Base-by-base conservation (phyloP, 2,113 vertebrate genomes). In the Alouatta palliata region DNA sequence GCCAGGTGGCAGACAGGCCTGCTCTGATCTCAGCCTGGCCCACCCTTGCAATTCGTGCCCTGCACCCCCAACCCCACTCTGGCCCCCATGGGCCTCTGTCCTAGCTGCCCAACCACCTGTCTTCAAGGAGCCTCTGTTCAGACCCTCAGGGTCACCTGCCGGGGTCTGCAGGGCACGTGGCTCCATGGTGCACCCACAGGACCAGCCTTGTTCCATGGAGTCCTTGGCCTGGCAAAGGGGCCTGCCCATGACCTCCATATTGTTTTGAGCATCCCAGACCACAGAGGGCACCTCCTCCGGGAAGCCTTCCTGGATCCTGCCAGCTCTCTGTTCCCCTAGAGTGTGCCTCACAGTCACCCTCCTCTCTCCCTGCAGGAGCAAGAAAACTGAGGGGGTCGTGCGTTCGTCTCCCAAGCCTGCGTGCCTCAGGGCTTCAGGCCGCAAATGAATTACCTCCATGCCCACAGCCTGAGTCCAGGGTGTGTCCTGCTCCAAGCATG, bases 401-500 rank as follows among this genome's bases (percentile, higher is more conserved):
- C 16, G 3, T 21, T n/a, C 0, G 3, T 8, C 87, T 40, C 14
- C 43, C 40, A 8, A 71, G 35, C 13, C 40, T 3, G 19, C 4
- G 17, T 20, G 80, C 17, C 70, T 58, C 3, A 13, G 54, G 27
- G 43, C 20, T 58, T 49, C 25, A 40, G 54, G 16, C 13, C 17
- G 9, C 49, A 3, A 47, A 54, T 14, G 85, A 32, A 2, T 6
- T 2, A 14, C 37, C 11, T 27, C 14, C 0, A 3, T 11, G 75
- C 58, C 54, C 37, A 21, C 35, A 37, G 66, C 66, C 37, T 10
- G 76, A 66, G 58, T 23, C 35, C 45, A 10, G 1, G 8, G 6
- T 0, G 4, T 17, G 23, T 7, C 49, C 32, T 11, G 45, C 4
- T 8, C 16, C 32, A 7, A 0, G 1, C 37, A 27, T 2, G 52